Percentiles rank a stretch among this genome's conserved stretches.
phyloP scores from a whole-genome alignment of 2,797 vertebrate genomes.

The Betta splendens region DNA sequence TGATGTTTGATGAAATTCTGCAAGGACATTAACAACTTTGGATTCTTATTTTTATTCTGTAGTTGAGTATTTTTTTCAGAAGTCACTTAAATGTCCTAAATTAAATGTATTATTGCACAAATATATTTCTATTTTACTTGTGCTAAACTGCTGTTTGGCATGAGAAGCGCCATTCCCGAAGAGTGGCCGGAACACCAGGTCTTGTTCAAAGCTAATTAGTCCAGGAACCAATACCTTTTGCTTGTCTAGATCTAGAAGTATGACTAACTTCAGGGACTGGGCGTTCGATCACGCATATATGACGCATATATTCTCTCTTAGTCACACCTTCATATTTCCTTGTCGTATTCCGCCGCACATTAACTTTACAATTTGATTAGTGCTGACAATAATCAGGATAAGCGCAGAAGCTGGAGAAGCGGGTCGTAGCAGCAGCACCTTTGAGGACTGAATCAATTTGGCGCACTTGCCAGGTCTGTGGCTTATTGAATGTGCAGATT shows the following conservation, averaged over 20 bases:
- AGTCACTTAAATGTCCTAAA: background rate
- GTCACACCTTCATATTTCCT: constrained; percentile 17
- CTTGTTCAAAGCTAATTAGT: too few species aligned
- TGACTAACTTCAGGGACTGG: too few species aligned
- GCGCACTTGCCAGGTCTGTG: constrained; percentile 41
- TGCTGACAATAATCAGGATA: constrained; percentile 31
- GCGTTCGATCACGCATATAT: too few species aligned
- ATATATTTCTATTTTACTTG: background rate
- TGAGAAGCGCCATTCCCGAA: background rate
- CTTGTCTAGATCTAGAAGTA: too few species aligned
- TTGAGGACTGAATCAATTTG: constrained; percentile 58
- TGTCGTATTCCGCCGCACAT: constrained; percentile 7
- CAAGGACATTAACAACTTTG: background rate
- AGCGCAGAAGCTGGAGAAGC: constrained; percentile 2
- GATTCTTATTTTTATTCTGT: background rate
- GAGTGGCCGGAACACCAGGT: background rate
- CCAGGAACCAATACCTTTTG: too few species aligned
- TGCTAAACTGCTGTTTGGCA: background rate
- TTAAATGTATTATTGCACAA: background rate
- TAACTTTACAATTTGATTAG: constrained; percentile 31
- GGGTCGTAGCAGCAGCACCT: constrained; percentile 36
- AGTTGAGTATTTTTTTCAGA: background rate
- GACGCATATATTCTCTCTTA: constrained; percentile 1
- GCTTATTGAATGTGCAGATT: constrained; percentile 60
- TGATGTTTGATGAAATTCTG: background rate